Conservation (phyloP, 2,797 vertebrate genomes). For the Acanthopagrus latus region DNA sequence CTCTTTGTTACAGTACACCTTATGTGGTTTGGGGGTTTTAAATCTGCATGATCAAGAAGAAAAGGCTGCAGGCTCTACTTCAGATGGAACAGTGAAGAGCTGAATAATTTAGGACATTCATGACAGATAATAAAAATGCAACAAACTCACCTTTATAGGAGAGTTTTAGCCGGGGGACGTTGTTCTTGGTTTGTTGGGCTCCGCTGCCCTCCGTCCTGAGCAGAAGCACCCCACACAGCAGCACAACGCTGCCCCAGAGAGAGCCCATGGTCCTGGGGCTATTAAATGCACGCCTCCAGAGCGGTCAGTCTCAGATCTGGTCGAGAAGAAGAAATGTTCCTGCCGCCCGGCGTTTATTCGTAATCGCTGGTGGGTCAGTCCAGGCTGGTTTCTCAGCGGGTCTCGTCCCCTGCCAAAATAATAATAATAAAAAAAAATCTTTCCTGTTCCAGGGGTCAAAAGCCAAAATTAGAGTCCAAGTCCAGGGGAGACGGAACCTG, state of each 20-base stretch:
- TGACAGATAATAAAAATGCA: conserved; percentile 9
- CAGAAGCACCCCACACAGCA: conserved; percentile 89
- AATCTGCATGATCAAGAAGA: not conserved
- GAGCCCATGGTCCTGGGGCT: conserved; percentile 91
- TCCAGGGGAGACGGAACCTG: conserved; percentile 66
- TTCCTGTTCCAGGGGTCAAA: conserved; percentile 70
- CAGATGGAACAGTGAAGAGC: not conserved
- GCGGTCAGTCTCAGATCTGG: conserved; percentile 43
- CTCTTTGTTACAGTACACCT: not conserved
- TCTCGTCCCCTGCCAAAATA: conserved; percentile 46
- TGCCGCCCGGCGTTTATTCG: conserved; percentile 42
- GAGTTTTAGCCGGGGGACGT: conserved; percentile 93
- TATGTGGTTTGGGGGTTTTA: not conserved
- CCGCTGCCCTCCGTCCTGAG: conserved; percentile 74
- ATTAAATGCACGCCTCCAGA: conserved; percentile 64
- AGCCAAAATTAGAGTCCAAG: conserved; percentile 74
- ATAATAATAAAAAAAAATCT: conserved; percentile 60
- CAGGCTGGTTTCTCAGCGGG: conserved; percentile 60
- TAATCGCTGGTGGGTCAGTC: conserved; percentile 51
- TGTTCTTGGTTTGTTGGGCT: conserved; percentile 90
- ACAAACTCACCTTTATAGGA: conserved; percentile 93
- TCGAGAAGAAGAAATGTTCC: conserved; percentile 41
- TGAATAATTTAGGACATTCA: not conserved
- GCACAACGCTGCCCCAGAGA: conserved; percentile 86
- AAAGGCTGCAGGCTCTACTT: not conserved